Evolutionary conservation across 1,140 invertebrate species (phyloP).

Genomic region (Dinothrombium tinctorium): DNA sequence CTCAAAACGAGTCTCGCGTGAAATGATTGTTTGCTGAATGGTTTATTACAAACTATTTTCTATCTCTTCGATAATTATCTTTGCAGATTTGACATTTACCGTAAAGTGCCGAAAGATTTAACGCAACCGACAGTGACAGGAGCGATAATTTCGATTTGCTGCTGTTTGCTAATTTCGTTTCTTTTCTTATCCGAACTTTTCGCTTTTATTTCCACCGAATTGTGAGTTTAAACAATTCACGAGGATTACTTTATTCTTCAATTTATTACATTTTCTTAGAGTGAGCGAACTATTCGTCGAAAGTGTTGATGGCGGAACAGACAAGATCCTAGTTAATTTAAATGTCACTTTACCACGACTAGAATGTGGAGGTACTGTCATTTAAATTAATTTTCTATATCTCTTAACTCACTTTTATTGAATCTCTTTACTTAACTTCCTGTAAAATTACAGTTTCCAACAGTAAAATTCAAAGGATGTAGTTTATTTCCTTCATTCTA

Average conservation of each 20-base stretch:
- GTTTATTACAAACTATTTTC: no score
- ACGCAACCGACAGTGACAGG: constrained; percentile 35
- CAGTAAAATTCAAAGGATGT: no score
- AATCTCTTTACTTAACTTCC: neutral
- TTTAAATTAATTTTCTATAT: neutral
- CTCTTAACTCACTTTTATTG: neutral
- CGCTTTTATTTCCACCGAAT: constrained; percentile 28
- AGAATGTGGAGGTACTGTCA: constrained; percentile 27
- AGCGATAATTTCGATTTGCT: constrained; percentile 32
- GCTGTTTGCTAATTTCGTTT: constrained; percentile 28
- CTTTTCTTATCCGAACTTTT: constrained; percentile 31
- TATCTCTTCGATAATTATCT: no score
- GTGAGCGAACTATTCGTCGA: constrained; percentile 33
- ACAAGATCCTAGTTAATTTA: constrained; percentile 29
- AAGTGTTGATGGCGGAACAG: constrained; percentile 22
- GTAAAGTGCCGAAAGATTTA: constrained; percentile 36
- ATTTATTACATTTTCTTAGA: constrained; percentile 17
- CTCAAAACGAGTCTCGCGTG: no score
- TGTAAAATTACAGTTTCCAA: constrained; percentile 2
- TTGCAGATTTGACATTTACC: constrained; percentile 35
- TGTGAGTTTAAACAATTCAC: constrained; percentile 24
- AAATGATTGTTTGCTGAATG: no score
- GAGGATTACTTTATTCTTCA: neutral
- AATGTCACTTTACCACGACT: constrained; percentile 28
- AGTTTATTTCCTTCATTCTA: constrained; percentile 4